A percentile compares a stretch with the other conserved stretches of the same genome.
phyloP scores from a whole-genome alignment of 1,140 invertebrate genomes.

The Nixonia krombeini region DNA sequence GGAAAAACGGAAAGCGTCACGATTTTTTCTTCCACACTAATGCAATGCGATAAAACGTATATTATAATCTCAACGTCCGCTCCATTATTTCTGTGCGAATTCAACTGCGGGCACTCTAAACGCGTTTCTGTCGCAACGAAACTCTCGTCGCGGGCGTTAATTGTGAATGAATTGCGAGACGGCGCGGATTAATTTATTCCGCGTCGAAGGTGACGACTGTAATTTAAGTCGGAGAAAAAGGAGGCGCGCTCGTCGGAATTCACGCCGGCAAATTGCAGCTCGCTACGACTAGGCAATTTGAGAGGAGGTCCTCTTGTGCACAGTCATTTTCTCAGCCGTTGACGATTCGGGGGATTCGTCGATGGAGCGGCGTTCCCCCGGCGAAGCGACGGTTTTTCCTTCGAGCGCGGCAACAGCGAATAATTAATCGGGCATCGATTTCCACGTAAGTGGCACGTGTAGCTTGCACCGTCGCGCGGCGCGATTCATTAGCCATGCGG shows the following conservation, averaged over 20 bases:
- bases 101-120: neutral
- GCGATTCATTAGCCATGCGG: conserved; percentile 6
- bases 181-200: conserved; percentile 33
- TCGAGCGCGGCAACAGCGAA: conserved; percentile 1
- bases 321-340: too few species aligned
- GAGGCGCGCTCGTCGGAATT: conserved; percentile 32
- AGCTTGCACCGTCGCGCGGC: neutral
- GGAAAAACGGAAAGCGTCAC: too few species aligned
- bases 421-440: conserved; percentile 15
- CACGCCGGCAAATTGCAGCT: conserved; percentile 60
- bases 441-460: conserved; percentile 9
- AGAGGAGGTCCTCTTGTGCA: conserved; percentile 57
- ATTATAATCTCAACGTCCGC: conserved; percentile 15
- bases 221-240: conserved; percentile 18
- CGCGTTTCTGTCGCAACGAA: conserved; percentile 24
- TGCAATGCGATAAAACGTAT: too few species aligned
- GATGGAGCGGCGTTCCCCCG: conserved; percentile 15
- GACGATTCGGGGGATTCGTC: too few species aligned
- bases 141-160: conserved; percentile 30
- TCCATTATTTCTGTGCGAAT: conserved; percentile 17
- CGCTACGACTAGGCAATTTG: conserved; percentile 60
- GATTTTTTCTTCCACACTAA: too few species aligned
- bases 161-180: conserved; percentile 34
- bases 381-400: too few species aligned
- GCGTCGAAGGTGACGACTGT: conserved; percentile 2